These are phyloP conservation scores for Neofelis nebulosa DNA, from an alignment of 2,113 vertebrate species.

Conservation along the genomic window DNA sequence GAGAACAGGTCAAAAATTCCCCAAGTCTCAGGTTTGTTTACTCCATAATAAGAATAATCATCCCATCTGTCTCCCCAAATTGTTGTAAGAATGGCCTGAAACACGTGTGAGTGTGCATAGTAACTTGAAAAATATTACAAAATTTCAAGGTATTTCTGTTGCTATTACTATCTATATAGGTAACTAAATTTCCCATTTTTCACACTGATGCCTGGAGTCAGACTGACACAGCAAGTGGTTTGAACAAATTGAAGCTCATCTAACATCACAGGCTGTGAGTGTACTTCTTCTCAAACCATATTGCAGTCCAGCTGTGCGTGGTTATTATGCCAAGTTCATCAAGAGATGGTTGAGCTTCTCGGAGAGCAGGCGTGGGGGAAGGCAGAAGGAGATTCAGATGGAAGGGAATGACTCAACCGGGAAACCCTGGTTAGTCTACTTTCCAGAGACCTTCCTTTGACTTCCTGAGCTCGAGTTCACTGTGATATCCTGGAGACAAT, in stretches of 20 bases:
- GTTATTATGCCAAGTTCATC: constrained; percentile 64
- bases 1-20: background rate
- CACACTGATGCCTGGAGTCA: constrained; percentile 58
- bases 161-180: constrained; percentile 52
- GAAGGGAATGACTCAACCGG: constrained; percentile 21
- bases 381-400: background rate
- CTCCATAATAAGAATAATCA: background rate
- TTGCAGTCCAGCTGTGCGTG: constrained; percentile 49
- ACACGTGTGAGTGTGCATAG: background rate
- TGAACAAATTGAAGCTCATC: constrained; percentile 73
- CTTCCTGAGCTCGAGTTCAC: background rate
- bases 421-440: background rate
- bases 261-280: constrained; percentile 11
- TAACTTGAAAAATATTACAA: constrained; percentile 53
- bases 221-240: constrained; percentile 59
- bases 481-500: background rate
- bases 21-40: background rate
- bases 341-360: constrained; percentile 59
- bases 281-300: constrained; percentile 61
- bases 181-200: constrained; percentile 70
- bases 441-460: background rate
- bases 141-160: constrained; percentile 61
- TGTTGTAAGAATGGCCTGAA: background rate
- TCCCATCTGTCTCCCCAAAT: background rate
- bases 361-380: background rate